These are phyloP conservation scores for Prorops nasuta DNA, from an alignment of 1,140 invertebrate species.

Conservation along the genomic window DNA sequence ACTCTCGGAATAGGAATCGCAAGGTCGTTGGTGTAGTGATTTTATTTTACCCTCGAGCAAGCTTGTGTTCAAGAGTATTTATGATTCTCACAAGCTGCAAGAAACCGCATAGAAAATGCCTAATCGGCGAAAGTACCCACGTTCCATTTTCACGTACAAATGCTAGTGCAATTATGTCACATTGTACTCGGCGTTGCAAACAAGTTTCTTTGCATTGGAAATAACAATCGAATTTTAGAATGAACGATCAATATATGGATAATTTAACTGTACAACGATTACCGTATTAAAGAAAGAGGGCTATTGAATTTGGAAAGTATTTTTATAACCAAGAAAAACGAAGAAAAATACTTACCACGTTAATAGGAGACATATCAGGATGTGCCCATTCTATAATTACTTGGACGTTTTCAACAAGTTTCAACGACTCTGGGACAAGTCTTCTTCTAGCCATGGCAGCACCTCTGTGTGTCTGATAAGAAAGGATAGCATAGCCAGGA, in stretches of 20 bases:
- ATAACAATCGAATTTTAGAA: constrained; percentile 1
- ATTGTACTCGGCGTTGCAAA: too few relatives aligned
- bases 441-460: constrained; percentile 71
- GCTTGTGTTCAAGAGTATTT: neutral
- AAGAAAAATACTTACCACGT: constrained; percentile 39
- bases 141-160: constrained; percentile 36
- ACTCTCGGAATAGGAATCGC: constrained; percentile 5
- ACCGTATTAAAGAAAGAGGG: too few relatives aligned
- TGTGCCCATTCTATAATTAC: constrained; percentile 68
- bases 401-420: constrained; percentile 49
- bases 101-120: constrained; percentile 2
- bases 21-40: constrained; percentile 10
- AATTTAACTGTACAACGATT: too few relatives aligned
- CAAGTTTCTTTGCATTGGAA: neutral
- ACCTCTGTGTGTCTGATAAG: constrained; percentile 66
- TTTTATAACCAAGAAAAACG: neutral
- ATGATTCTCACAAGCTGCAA: constrained; percentile 6
- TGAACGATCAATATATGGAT: too few relatives aligned
- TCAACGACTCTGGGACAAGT: constrained; percentile 60
- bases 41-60: neutral
- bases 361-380: constrained; percentile 44
- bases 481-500: constrained; percentile 61
- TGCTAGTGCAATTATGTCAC: too few relatives aligned
- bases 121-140: constrained; percentile 36
- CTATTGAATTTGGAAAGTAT: neutral